Base-by-base conservation (phyloP, 2,113 vertebrate genomes). In the Amphiprion percula region DNA sequence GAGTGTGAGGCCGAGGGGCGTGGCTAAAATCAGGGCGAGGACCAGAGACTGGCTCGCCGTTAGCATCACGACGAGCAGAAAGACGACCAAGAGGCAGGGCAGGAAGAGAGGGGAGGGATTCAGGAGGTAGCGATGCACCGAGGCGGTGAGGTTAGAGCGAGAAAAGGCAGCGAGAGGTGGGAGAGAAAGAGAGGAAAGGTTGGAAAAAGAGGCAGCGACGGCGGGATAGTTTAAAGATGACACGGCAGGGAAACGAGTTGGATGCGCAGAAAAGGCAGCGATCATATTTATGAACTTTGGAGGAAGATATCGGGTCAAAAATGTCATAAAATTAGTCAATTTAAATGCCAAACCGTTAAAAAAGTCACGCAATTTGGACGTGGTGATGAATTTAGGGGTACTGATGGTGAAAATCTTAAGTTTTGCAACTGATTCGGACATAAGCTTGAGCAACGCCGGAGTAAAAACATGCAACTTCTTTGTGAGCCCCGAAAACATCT, bases 1-100 rank as follows among this genome's bases (percentile, higher is more conserved):
- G 75, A 98, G 95, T 47, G 96, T 97, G 77, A 99, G 89, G 87
- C 97, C 96, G 0, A 99, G 96, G 90, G 97, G 97, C 82, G 97
- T 93, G 80, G 97, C 96, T 86, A 98, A 92, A 68, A 95, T 91
- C 71, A 99, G 93, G 15, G 97, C 97, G 46, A 97, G 92, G 74
- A 92, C 93, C 87, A 98, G 83, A 3, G 98, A 99, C 90, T 97
- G 97, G 88, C 96, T 97, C 54, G 97, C 95, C 28, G 97, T 97
- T 50, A 99, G 93, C 87, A 98, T 96, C n/a, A 98, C 92, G 12
- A 95, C 90, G 24, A 92, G 71, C 0, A 93, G 82, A 12, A 99
- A 99, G 75, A 96, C 86, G 50, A 97, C 93, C 30, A 98, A 74
- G 62, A 99, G 95, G 72, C 95, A 96, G 10, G 96, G 97, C 15